phyloP scores from a whole-genome alignment of 1,140 invertebrate genomes.

The Euglossa dilemma region DNA sequence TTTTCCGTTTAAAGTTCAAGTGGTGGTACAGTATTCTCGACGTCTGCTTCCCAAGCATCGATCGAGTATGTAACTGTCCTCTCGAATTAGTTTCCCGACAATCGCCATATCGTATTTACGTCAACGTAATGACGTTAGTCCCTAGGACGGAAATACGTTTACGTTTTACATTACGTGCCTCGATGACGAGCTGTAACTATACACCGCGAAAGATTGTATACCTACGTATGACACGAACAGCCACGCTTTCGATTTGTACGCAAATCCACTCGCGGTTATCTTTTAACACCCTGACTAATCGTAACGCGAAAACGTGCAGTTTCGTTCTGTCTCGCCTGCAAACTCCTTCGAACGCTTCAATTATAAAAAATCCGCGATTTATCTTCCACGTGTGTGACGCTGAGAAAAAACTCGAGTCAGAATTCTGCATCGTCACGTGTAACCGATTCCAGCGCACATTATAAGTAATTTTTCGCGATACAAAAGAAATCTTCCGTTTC shows the following conservation, averaged over 20 bases:
- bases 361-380: neutral
- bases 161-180: neutral
- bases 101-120: neutral
- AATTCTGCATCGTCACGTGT: neutral
- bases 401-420: neutral
- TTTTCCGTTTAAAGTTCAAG: neutral
- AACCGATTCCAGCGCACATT: neutral
- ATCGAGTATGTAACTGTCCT: neutral
- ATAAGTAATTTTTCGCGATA: neutral
- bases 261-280: slow-evolving; percentile 6
- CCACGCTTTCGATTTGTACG: slow-evolving; percentile 20
- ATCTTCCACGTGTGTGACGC: neutral
- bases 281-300: neutral
- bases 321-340: no score
- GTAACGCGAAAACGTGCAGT: neutral
- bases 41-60: no score
- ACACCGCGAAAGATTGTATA: neutral
- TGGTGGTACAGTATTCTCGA: neutral
- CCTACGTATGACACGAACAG: neutral
- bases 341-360: no score
- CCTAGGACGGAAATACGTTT: slow-evolving; percentile 1
- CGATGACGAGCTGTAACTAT: neutral
- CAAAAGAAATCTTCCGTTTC: neutral
- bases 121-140: neutral
- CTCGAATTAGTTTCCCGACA: neutral